A percentile compares a stretch with the other conserved stretches of the same genome.
Evolutionary conservation across 2,113 vertebrate genomes (phyloP).

Genomic region (Alligator mississippiensis): DNA sequence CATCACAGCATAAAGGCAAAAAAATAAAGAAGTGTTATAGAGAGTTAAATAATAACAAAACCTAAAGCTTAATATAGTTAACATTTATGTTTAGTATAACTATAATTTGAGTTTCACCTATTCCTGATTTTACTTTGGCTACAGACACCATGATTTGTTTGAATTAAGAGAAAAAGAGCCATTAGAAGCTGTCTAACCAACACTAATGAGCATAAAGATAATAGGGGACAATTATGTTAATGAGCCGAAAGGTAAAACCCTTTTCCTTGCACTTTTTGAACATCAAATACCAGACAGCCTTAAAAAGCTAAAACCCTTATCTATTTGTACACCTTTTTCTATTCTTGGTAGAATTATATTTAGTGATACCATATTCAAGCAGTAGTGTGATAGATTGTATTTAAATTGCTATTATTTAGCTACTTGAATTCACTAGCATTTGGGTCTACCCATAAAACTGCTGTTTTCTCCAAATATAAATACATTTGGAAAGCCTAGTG

Average conservation of each 20-base stretch:
- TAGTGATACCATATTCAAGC: neutral
- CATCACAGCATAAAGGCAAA: too few species aligned
- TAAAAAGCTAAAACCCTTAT: neutral
- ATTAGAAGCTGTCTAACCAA: slow-evolving; percentile 19
- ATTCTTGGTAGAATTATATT: neutral
- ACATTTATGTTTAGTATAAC: neutral
- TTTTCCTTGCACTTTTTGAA: neutral
- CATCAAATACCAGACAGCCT: neutral
- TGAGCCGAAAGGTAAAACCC: neutral
- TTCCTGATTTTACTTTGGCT: neutral
- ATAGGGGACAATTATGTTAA: slow-evolving; percentile 22
- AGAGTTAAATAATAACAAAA: neutral
- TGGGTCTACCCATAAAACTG: neutral
- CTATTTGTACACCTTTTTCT: fast-evolving
- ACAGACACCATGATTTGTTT: neutral
- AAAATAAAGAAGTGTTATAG: neutral
- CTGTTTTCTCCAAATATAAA: neutral
- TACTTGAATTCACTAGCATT: neutral
- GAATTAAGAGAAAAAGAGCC: neutral
- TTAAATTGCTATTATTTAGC: neutral
- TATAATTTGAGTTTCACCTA: neutral
- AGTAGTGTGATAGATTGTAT: neutral
- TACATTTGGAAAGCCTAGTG: neutral
- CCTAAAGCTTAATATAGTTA: neutral
- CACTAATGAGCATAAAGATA: slow-evolving; percentile 17